Evolutionary conservation across 1,140 invertebrate species (phyloP), one percentile per base, ranked within the genome.

Genomic region (Zaprionus lachaisei): DNA sequence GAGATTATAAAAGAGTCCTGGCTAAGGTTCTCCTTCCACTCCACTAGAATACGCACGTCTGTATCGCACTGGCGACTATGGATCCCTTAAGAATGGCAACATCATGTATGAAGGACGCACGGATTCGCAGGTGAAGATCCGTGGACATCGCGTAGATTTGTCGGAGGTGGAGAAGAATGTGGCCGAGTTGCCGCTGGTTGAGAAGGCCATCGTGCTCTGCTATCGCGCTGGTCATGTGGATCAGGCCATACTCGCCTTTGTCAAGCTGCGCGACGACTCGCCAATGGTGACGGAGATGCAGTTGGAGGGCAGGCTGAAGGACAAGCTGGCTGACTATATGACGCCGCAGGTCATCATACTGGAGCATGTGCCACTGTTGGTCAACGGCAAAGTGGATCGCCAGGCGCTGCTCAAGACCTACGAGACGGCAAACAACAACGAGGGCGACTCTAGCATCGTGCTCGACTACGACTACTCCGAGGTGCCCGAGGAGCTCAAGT

Each of bases 381-480:
- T 96, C 0, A 98, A 98, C 92, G 97, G 97, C 6, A 98, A 98
- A 94, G 95, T 96, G 11, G 97, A 98, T 92, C 94, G 97, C 66
- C 97, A 97, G 87, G 92, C 94, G 0, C 92, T 98, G 26, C 92
- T 97, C 44, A 95, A 95, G 80, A 94, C 94, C 74, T 97, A 97
- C 70, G 96, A 96, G 92, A 94, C 94, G 44, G 95, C 94, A 0
- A 95, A 94, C 76, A 95, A 95, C 83, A 94, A 95, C 38, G 91
- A 92, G 24, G 91, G 84, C 12, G 91, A 92, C 63, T 89, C 80
- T 0, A 89, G 81, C 69, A 92, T 92, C 31, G 82, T 92, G 5
- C 75, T 92, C 2, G 94, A 95, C 71, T 92, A 78, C 65, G 95
- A 96, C 80, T 96, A 95, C 77, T 93, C 93, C 0, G 94, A 94